phyloP scores from a whole-genome alignment of 2,797 vertebrate genomes.

The Cirrhinus mrigala region DNA sequence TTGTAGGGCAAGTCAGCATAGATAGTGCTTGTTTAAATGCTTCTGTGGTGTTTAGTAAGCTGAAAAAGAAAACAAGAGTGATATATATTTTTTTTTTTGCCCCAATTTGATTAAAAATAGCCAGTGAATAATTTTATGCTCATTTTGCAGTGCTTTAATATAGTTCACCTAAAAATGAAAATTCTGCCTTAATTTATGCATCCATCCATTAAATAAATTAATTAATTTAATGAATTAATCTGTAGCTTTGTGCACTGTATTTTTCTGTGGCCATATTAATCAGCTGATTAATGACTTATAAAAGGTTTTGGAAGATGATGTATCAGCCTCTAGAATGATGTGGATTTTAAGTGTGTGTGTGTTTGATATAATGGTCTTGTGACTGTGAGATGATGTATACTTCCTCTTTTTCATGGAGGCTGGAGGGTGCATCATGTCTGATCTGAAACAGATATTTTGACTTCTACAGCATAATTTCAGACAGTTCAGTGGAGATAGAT shows the following conservation, averaged over 20 bases:
- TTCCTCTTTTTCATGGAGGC: neutral
- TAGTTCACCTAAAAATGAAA: neutral
- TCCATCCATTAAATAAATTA: neutral
- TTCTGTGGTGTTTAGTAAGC: neutral
- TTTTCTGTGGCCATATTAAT: neutral
- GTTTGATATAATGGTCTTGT: neutral
- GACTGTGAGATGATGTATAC: conserved; percentile 2
- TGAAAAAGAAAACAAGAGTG: neutral
- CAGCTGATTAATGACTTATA: neutral
- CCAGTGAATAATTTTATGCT: neutral
- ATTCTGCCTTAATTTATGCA: neutral
- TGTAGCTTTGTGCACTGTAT: too few species aligned
- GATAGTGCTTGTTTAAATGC: neutral
- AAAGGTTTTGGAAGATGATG: neutral
- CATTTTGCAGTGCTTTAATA: neutral
- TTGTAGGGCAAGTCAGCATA: neutral
- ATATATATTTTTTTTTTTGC: neutral
- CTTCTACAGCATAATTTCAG: neutral
- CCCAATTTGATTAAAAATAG: neutral
- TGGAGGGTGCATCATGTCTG: neutral
- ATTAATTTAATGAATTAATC: neutral
- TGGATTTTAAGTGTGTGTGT: neutral
- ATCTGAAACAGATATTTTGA: neutral
- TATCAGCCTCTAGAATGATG: neutral
- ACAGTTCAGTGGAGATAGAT: neutral